A percentile compares a stretch with the other conserved stretches of the same genome.
Evolutionary conservation across 2,797 vertebrate species (phyloP).

Genomic region (Oceanodroma leucorhoa): DNA sequence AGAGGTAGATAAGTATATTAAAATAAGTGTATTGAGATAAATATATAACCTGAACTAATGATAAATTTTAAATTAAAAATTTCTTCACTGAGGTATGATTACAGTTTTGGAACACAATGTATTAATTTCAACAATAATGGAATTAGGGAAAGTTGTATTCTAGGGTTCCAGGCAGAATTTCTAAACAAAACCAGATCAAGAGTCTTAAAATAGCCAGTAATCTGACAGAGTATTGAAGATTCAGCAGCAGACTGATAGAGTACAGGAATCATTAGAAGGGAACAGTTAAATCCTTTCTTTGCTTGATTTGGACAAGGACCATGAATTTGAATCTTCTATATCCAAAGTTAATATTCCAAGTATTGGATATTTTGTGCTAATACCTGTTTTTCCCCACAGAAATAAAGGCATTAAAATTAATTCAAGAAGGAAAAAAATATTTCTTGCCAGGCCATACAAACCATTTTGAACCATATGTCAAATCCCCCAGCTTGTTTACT

Average conservation of each 20-base stretch:
- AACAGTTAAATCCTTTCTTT: background rate
- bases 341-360: background rate
- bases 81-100: background rate
- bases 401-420: background rate
- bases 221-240: background rate
- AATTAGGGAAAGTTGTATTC: background rate
- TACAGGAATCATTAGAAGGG: background rate
- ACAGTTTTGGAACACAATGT: background rate
- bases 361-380: background rate
- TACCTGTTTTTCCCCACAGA: background rate
- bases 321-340: background rate
- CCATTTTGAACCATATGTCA: background rate
- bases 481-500: background rate
- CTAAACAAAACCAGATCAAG: background rate
- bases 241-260: background rate
- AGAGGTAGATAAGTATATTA: background rate
- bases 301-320: background rate
- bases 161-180: background rate
- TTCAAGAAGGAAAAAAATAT: background rate
- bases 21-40: background rate
- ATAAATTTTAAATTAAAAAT: background rate
- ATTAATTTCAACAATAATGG: background rate
- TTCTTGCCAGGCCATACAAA: background rate
- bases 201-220: background rate
- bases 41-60: background rate